Percentiles rank a stretch among this genome's conserved stretches.
Evolutionary conservation across 2,797 vertebrate species (phyloP).

Genomic region (Muscicapa striata): DNA sequence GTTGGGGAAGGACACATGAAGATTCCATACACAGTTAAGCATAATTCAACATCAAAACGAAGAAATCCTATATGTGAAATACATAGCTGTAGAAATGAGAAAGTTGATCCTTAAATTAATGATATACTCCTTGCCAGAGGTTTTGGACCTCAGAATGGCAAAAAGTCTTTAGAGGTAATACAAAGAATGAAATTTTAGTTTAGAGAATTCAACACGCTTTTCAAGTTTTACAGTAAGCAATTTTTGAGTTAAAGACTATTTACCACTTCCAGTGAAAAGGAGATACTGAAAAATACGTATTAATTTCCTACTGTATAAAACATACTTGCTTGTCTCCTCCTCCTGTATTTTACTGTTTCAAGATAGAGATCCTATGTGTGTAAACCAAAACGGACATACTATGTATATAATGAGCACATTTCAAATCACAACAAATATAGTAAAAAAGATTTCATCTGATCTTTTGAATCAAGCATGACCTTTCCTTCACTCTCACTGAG

Average conservation of each 20-base stretch:
- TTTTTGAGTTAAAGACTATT: background rate
- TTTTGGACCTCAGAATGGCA: background rate
- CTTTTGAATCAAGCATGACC: background rate
- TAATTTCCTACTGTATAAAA: background rate
- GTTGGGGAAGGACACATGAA: background rate
- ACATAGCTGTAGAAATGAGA: background rate
- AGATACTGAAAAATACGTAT: background rate
- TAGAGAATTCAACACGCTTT: background rate
- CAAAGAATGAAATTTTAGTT: background rate
- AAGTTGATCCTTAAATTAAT: background rate
- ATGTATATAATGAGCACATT: background rate
- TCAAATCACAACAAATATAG: background rate
- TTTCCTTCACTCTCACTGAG: background rate
- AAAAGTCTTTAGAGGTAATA: background rate
- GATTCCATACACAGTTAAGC: background rate
- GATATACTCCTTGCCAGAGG: background rate
- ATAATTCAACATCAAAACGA: background rate
- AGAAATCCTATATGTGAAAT: background rate
- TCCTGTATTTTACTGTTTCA: background rate
- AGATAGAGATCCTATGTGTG: background rate
- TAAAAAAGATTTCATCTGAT: background rate
- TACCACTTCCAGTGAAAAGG: background rate
- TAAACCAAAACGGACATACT: background rate
- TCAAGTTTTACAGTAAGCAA: background rate
- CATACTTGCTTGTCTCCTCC: background rate